Percentiles rank a stretch among this genome's conserved stretches.
phyloP scores from a whole-genome alignment of 2,797 vertebrate genomes.

The Chrosomus eos region DNA sequence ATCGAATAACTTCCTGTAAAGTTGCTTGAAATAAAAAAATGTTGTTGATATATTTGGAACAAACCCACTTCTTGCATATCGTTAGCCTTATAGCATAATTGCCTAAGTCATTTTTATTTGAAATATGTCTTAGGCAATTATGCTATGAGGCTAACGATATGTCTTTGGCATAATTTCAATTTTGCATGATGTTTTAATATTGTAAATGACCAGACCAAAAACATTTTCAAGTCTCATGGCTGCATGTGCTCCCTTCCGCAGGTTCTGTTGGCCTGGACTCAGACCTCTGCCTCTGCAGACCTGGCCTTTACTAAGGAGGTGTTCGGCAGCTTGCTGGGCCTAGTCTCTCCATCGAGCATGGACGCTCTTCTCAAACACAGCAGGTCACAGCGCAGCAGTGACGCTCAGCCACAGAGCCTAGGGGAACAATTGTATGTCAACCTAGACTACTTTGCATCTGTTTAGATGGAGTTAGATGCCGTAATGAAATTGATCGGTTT shows the following conservation, averaged over 20 bases:
- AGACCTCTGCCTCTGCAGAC: slow-evolving; percentile 67
- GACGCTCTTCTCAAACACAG: slow-evolving; percentile 11
- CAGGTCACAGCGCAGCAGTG: slow-evolving; percentile 56
- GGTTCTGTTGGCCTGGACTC: slow-evolving; percentile 73
- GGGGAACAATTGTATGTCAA: slow-evolving; percentile 75
- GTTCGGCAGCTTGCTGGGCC: slow-evolving; percentile 65
- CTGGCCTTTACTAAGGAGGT: slow-evolving; percentile 66
- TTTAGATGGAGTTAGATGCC: not conserved
- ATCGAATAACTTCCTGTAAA: not conserved
- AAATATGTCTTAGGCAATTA: no score
- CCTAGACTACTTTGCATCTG: not conserved
- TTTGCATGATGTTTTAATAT: not conserved
- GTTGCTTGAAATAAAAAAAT: not conserved
- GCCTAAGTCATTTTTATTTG: no score
- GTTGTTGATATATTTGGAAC: not conserved
- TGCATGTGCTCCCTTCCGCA: slow-evolving; percentile 47
- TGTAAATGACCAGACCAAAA: not conserved
- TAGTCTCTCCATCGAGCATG: slow-evolving; percentile 10
- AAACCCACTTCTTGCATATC: not conserved
- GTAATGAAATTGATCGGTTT: not conserved
- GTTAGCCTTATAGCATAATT: no score
- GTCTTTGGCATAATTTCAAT: not conserved
- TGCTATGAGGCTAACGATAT: no score
- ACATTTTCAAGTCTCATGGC: not conserved
- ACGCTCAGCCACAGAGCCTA: slow-evolving; percentile 63